Evolutionary conservation across 2,797 vertebrate genomes (phyloP).

Genomic region (Tenualosa ilisha): DNA sequence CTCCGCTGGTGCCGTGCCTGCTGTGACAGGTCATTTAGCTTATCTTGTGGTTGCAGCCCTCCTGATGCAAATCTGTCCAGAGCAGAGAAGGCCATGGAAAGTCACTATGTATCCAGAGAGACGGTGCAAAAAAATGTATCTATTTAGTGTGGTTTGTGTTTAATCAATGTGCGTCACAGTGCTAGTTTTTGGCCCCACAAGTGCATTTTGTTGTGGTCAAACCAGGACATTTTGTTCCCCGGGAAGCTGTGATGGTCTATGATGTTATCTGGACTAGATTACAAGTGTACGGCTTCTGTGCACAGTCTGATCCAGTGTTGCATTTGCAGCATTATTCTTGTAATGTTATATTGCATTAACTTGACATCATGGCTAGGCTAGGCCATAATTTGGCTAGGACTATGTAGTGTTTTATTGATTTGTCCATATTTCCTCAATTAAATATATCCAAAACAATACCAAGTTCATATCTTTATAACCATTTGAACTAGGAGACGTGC

Average conservation of each 20-base stretch:
- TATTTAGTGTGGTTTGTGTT: neutral
- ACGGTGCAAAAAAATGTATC: neutral
- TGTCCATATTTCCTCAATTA: neutral
- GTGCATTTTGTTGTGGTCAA: neutral
- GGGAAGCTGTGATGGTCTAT: neutral
- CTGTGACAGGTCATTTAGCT: neutral
- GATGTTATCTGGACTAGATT: neutral
- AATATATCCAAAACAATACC: neutral
- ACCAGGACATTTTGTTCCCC: slow-evolving; percentile 13
- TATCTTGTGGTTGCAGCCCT: neutral
- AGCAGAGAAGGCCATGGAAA: neutral
- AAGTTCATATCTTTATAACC: neutral
- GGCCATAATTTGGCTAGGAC: too few species aligned
- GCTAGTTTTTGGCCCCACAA: neutral
- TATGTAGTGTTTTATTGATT: neutral
- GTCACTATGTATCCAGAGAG: neutral
- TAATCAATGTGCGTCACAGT: neutral
- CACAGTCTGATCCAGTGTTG: neutral
- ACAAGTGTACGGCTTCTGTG: neutral
- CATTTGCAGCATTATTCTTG: neutral
- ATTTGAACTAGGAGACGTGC: neutral
- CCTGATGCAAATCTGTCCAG: neutral
- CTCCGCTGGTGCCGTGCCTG: neutral
- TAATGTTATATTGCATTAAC: too few species aligned
- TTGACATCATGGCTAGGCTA: too few species aligned